Base-by-base conservation (phyloP, 2,113 vertebrate genomes). In the Circaetus cinerascens region DNA sequence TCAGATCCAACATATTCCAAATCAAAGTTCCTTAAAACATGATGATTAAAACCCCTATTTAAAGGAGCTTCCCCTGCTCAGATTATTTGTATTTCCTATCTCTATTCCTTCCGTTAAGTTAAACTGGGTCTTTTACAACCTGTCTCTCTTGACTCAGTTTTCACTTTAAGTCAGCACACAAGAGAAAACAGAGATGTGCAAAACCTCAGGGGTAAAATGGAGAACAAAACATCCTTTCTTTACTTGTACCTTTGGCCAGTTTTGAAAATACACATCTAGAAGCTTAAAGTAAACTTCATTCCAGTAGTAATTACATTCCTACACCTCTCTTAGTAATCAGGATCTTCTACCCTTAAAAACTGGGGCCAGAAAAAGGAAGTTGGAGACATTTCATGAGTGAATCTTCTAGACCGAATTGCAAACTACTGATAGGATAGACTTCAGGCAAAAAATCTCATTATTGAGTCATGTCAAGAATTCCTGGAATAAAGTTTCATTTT, bases 1-100 rank as follows among this genome's bases (percentile, higher is more conserved):
- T 95, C 94, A 93, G 92, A 97, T 86, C 68, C 93, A 89, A 79
- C 91, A 71, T 63, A 90, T 77, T 92, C 88, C 84, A 94, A 88
- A 91, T 93, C 57, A 95, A 77, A 88, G 34, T 90, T 85, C 36
- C 21, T 94, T 95, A 96, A 95, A 92, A 92, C 60, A 51, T 67
- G 25, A 46, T 82, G 67, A 86, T 93, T 88, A 88, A 94, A 88
- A 55, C 59, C 19, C 79, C 22, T 73, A 14, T 36, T 86, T 75
- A 48, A 77, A 90, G 84, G 45, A 69, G 16, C 26, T 93, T 90
- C 55, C 34, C 32, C 23, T 46, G 11, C 26, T 85, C 41, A 51
- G 32, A 55, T 74, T 88, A 71, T 86, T 94, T 95, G 55, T 88
- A 71, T 91, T 92, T 90, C 13, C 45, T 82, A 51, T 81, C 2